A percentile compares a stretch with the other conserved stretches of the same genome.
Evolutionary conservation across 2,888 invertebrate species (phyloP).

Genomic region (Noctua fimbriata): DNA sequence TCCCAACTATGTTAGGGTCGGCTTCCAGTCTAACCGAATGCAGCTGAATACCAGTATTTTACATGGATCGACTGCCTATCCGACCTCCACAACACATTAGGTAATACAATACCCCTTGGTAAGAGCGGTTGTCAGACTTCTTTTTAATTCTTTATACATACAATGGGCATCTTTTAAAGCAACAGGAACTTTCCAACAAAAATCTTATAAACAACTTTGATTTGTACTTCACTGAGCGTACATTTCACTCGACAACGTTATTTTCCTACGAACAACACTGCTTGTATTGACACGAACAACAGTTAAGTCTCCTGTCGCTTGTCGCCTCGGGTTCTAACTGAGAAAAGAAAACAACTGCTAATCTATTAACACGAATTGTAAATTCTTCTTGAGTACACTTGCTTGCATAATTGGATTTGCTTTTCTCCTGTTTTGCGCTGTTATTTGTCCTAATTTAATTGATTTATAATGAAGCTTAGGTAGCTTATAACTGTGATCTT

Average conservation of each 20-base stretch:
- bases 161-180: neutral
- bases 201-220: conserved; percentile 13
- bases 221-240: conserved; percentile 29
- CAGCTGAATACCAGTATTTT: no score
- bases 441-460: neutral
- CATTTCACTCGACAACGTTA: conserved; percentile 36
- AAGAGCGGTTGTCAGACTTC: no score
- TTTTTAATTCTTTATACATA: neutral
- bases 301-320: conserved; percentile 36
- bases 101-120: no score
- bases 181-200: conserved; percentile 6
- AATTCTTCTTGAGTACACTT: conserved; percentile 27
- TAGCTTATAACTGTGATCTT: neutral
- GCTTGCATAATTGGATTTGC: conserved; percentile 23
- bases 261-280: conserved; percentile 41
- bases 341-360: conserved; percentile 40
- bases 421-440: neutral
- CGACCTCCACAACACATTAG: no score
- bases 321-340: conserved; percentile 31
- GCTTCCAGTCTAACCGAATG: no score
- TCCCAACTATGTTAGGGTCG: no score
- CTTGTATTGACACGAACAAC: conserved; percentile 43
- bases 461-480: neutral
- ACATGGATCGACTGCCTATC: no score
- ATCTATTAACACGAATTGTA: conserved; percentile 37